Evolutionary conservation across 2,888 invertebrate species (phyloP), one percentile per base, ranked within the genome.

Genomic region (Argynnis bischoffii): DNA sequence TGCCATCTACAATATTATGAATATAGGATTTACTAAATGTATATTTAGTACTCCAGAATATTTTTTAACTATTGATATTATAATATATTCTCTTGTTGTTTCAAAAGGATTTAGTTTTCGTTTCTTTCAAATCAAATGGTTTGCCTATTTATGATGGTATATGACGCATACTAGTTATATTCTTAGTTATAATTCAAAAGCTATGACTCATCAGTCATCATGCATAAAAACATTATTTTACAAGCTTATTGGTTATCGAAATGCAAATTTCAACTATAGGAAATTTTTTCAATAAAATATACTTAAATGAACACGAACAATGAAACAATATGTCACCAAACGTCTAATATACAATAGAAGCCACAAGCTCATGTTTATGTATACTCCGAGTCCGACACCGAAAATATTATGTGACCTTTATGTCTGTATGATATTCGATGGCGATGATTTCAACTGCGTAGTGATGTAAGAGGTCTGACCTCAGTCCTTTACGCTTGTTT

Each of bases 381-480:
- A 70, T 67, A 61, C 15, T n/a, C 26, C 51, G 67, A 31, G 21
- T 18, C 21, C 55, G 67, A 31, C 50, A 21, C 60, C 69, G 64
- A 64, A 70, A 70, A 70, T 67, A 67, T 56, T 69, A 59, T 60
- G 18, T 61, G 69, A 70, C 69, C 69, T 70, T 64, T 61, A 56
- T 41, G 46, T 69, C 31, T 63, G 15, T 66, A 66, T 57, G 57
- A 67, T 64, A 61, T 64, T 69, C 60, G 51, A 70, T 61, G 50
- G 56, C 65, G 65, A 60, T 69, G 69, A 67, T 67, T 69, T 63
- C 64, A 55, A 71, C 65, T 63, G 53, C 46, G 53, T 26, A 60
- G 26, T 70, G 69, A 65, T 69, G 65, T 69, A 69, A 69, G 68
- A 64, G 63, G 65, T 65, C 46, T 66, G 64, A 68, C 70, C 70